These are phyloP conservation scores for Petrocephalus sullivani DNA, from an alignment of 2,797 vertebrate species.

Conservation along the genomic window DNA sequence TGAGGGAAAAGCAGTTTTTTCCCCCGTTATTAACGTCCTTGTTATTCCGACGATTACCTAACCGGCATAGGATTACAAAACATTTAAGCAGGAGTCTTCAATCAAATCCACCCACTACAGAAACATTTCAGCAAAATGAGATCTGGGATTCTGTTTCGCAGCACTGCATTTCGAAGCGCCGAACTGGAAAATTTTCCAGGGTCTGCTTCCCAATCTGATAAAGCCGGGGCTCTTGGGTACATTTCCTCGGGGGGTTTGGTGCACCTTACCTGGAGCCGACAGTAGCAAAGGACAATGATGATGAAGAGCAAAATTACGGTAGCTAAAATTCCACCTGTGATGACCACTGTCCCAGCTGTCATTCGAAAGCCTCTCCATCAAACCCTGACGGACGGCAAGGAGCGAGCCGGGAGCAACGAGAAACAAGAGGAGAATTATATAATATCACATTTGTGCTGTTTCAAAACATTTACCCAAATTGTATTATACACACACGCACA, in stretches of 20 bases:
- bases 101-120: background rate
- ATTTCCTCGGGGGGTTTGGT: background rate
- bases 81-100: background rate
- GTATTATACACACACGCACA: background rate
- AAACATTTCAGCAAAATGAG: background rate
- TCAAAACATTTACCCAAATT: background rate
- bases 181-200: background rate
- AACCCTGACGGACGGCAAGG: conserved; percentile 62
- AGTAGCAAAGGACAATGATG: conserved; percentile 90
- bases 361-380: conserved; percentile 96
- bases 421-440: background rate
- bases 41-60: background rate
- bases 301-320: conserved; percentile 93
- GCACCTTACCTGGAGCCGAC: conserved; percentile 84
- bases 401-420: background rate
- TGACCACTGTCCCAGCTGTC: conserved; percentile 99
- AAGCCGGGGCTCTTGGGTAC: background rate
- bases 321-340: conserved; percentile 97
- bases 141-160: background rate
- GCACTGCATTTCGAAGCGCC: background rate
- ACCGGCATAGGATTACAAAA: background rate
- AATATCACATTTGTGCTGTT: background rate
- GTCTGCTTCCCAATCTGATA: background rate
- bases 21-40: background rate
- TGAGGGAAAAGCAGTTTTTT: background rate